phyloP scores from a whole-genome alignment of 2,113 vertebrate genomes.

The Australoheros scitulus region DNA sequence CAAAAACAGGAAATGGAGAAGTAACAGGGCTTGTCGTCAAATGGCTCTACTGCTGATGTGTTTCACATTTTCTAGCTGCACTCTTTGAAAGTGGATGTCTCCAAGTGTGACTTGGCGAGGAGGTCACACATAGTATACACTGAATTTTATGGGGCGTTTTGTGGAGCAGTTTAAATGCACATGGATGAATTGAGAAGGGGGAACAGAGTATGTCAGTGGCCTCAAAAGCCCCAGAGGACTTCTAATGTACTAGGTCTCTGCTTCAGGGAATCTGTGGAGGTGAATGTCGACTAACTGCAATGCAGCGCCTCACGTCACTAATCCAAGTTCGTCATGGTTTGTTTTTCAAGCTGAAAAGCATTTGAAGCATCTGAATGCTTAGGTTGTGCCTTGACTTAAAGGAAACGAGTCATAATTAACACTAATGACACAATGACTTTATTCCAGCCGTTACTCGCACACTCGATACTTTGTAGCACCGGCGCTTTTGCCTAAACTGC shows the following conservation, averaged over 20 bases:
- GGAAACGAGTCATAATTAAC: conserved; percentile 47
- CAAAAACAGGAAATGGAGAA: conserved; percentile 56
- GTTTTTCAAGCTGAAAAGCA: conserved; percentile 9
- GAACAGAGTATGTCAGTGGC: conserved; percentile 28
- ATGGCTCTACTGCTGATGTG: conserved; percentile 62
- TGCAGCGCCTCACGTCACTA: conserved; percentile 48
- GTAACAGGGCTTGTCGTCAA: conserved; percentile 41
- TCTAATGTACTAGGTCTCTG: conserved; percentile 24
- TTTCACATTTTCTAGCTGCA: conserved; percentile 52
- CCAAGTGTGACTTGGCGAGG: conserved; percentile 49
- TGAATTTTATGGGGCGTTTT: conserved; percentile 44
- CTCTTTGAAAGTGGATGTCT: conserved; percentile 55
- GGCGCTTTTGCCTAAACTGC: background rate
- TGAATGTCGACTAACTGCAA: conserved; percentile 45
- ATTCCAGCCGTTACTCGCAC: conserved; percentile 44
- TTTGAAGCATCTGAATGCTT: conserved; percentile 23
- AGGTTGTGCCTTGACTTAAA: conserved; percentile 11
- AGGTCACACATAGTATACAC: conserved; percentile 27
- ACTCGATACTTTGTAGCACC: conserved; percentile 21
- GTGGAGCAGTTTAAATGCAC: conserved; percentile 42
- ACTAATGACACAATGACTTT: conserved; percentile 50
- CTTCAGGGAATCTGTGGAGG: conserved; percentile 44
- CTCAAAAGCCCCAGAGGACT: conserved; percentile 27
- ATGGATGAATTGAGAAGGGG: conserved; percentile 30
- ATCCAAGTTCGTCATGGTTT: conserved; percentile 23